Conservation (phyloP, 2,888 invertebrate genomes). For the Blastobasis adustella region DNA sequence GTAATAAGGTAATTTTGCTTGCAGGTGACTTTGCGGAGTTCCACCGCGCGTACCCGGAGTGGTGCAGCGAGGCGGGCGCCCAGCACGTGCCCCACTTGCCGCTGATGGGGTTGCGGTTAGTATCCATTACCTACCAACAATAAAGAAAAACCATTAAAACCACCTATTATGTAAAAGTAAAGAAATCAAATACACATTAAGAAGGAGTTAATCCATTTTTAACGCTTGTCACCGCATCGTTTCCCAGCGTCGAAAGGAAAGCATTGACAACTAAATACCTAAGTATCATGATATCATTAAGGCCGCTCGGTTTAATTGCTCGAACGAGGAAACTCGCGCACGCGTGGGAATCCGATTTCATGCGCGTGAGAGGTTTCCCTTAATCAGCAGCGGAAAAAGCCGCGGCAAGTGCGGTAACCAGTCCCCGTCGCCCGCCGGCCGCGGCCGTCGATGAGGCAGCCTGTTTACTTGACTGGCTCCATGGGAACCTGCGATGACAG, state of each 20-base stretch:
- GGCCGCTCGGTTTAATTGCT: slow-evolving; percentile 36
- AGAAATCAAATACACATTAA: too few species aligned
- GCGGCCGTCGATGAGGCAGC: too few species aligned
- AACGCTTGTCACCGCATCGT: too few species aligned
- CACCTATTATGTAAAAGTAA: too few species aligned
- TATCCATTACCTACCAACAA: slow-evolving; percentile 9
- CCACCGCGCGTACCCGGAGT: slow-evolving; percentile 89
- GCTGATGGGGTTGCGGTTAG: slow-evolving; percentile 72
- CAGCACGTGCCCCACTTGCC: slow-evolving; percentile 76
- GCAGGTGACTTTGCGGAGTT: slow-evolving; percentile 92
- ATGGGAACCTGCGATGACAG: too few species aligned
- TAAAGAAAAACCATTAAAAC: too few species aligned
- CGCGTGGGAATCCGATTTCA: slow-evolving; percentile 64
- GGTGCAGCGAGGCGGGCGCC: slow-evolving; percentile 88
- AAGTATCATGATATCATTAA: slow-evolving; percentile 7
- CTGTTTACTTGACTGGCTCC: too few species aligned
- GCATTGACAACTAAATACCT: slow-evolving; percentile 1
- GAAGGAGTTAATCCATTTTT: too few species aligned
- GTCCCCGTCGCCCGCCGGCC: not conserved
- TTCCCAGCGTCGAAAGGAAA: not conserved
- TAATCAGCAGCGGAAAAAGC: slow-evolving; percentile 47
- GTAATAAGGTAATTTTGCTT: slow-evolving; percentile 34
- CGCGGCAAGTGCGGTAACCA: slow-evolving; percentile 19
- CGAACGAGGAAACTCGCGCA: slow-evolving; percentile 44
- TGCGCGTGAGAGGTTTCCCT: slow-evolving; percentile 59